Evolutionary conservation across 2,888 invertebrate species (phyloP), one percentile per base, ranked within the genome.

Genomic region (Girardia tigrina): DNA sequence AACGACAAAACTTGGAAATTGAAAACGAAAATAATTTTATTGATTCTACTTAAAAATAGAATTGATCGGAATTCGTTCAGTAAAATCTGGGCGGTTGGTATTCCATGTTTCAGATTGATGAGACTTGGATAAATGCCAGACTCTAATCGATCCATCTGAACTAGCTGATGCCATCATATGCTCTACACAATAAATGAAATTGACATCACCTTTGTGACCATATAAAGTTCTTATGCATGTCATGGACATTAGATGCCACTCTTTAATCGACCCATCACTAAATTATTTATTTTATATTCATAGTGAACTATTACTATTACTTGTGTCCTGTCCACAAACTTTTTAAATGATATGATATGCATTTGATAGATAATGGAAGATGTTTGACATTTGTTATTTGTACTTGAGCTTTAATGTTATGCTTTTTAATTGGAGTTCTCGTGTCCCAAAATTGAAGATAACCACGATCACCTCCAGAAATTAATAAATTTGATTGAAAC

Each of bases 211-310:
- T 76, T 80, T 81, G 78, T 83, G 83, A 29, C 82, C 82, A 70
- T 81, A 79, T 20, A 83, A 79, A 1, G 79, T 78, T 42, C 82
- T 76, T 0, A 83, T 80, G 80, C 82, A 81, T 23, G 82, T 81
- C 82, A 83, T 82, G 23, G 82, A 81, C 73, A 79, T 77, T 69
- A 83, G 78, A 77, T 83, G 81, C 82, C 82, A 83, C 76, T 83
- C 82, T 75, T 81, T 79, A 29, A 83, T 79, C 2, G 80, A 80
- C 56, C 79, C 78, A 78, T 83, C 83, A 71, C 83, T 83, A 80
- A 0, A 78, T 20, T 70, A 70, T 14, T 14, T 20, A 26, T 26
- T 8, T 12, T 8, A 20, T 70, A 23, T 26, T 70, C 6, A 8
- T 70, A 14, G 6, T 8, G n/a, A 26, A 70, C 12, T 20, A 70